Conservation (phyloP, 2,113 vertebrate species). For the Pelvicachromis taeniatus region DNA sequence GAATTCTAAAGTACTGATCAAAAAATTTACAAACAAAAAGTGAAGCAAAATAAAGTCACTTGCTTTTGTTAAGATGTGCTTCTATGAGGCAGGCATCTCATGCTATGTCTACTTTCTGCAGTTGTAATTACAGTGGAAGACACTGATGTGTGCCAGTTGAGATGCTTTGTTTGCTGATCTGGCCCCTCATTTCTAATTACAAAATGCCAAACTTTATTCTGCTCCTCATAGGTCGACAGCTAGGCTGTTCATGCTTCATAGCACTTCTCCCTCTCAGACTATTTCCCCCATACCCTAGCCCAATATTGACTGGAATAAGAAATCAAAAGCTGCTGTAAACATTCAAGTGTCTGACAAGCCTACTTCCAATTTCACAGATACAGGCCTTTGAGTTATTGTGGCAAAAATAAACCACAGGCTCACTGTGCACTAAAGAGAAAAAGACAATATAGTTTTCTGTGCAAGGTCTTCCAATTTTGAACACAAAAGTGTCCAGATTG, state of each 20-base stretch:
- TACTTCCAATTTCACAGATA: slow-evolving; percentile 68
- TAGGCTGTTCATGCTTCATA: slow-evolving; percentile 66
- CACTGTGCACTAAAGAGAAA: neutral
- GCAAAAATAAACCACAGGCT: slow-evolving; percentile 50
- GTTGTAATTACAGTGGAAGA: slow-evolving; percentile 25
- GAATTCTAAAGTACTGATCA: neutral
- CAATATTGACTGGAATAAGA: slow-evolving; percentile 69
- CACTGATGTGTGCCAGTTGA: slow-evolving; percentile 34
- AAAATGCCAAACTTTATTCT: slow-evolving; percentile 70
- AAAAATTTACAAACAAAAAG: neutral
- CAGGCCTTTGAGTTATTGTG: slow-evolving; percentile 48
- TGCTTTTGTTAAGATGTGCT: neutral
- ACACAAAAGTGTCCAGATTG: neutral
- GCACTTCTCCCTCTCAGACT: slow-evolving; percentile 43
- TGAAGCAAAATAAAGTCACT: neutral
- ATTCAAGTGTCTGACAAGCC: slow-evolving; percentile 64
- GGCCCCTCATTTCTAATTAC: slow-evolving; percentile 69
- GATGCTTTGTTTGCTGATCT: slow-evolving; percentile 52
- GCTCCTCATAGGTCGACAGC: slow-evolving; percentile 48
- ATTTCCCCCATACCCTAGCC: slow-evolving; percentile 57
- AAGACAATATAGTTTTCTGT: slow-evolving; percentile 12
- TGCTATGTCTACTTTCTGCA: slow-evolving; percentile 19
- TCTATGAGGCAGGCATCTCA: slow-evolving; percentile 1
- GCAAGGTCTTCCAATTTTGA: slow-evolving; percentile 5
- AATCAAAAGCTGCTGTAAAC: slow-evolving; percentile 67